Evolutionary conservation across 2,888 invertebrate species (phyloP).

Genomic region (Ypsolopha sequella): DNA sequence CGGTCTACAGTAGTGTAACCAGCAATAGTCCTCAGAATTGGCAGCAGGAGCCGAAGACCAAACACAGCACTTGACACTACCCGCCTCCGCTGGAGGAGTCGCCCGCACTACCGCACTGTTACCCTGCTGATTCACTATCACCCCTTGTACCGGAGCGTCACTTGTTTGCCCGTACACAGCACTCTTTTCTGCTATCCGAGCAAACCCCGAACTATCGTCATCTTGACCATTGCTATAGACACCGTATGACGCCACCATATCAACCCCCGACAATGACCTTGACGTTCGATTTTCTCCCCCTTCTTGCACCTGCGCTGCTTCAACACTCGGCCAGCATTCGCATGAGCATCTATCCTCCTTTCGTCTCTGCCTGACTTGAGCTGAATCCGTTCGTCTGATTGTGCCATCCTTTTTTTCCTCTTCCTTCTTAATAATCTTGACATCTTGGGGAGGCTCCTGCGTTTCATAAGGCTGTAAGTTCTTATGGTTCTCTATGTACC

Average conservation of each 20-base stretch:
- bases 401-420: slow-evolving; percentile 55
- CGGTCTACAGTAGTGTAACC: slow-evolving; percentile 67
- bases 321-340: slow-evolving; percentile 65
- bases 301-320: slow-evolving; percentile 38
- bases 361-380: slow-evolving; percentile 47
- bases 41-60: slow-evolving; percentile 33
- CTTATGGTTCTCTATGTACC: slow-evolving; percentile 68
- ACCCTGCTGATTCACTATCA: slow-evolving; percentile 65
- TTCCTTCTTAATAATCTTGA: slow-evolving; percentile 61
- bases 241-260: slow-evolving; percentile 67
- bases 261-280: slow-evolving; percentile 58
- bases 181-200: slow-evolving; percentile 51
- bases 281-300: slow-evolving; percentile 44
- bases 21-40: slow-evolving; percentile 62
- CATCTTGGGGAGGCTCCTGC: slow-evolving; percentile 50
- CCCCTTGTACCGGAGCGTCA: slow-evolving; percentile 60
- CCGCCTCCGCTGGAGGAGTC: slow-evolving; percentile 26
- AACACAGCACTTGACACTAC: slow-evolving; percentile 49
- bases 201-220: slow-evolving; percentile 62
- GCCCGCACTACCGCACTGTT: slow-evolving; percentile 60
- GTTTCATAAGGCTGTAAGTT: slow-evolving; percentile 53
- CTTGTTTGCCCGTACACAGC: slow-evolving; percentile 49
- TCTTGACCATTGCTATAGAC: slow-evolving; percentile 64
- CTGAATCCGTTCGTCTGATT: slow-evolving; percentile 43
- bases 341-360: slow-evolving; percentile 66